Base-by-base conservation (phyloP, 2,113 vertebrate species). In the Asarcornis scutulata region DNA sequence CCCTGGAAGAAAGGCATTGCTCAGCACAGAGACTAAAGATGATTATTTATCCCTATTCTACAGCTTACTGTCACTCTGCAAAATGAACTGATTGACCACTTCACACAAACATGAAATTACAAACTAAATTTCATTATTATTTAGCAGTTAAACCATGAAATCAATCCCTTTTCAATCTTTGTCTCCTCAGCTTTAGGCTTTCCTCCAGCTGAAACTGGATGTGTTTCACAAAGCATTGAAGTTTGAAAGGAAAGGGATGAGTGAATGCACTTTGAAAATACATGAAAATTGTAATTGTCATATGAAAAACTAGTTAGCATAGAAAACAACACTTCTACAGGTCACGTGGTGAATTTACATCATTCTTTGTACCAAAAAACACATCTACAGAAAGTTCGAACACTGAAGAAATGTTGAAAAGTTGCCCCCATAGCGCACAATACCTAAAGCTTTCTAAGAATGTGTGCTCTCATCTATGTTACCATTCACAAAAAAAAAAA, bases 361-460 rank as follows among this genome's bases (percentile, higher is more conserved):
- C 0, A 82, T 56, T 86, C 29, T 85, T 95, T n/a, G 69, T 78
- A 78, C 71, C 85, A 90, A 96, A 89, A 88, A 42, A 64, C 14
- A 83, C 13, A 32, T 27, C 3, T 38, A 69, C 53, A 59, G 31
- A 22, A 76, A 87, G 84, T 60, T 75, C 84, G 22, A 77, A 75
- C 25, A 32, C 17, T 88, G 84, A 91, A 69, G 44, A 93, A 95
- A 89, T 9, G 29, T 31, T 96, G 71, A 89, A 76, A 83, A 55
- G 12, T 80, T 95, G 83, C 27, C 69, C 38, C 13, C 59, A 46
- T 32, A 75, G 44, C 18, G 38, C 59, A 77, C 16, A 91, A 86
- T 17, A 88, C 18, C 76, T 27, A 91, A 96, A 96, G 53, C 44
- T 93, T 81, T 89, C 58, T 81, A 87, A 92, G 76, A 91, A 68